phyloP scores from a whole-genome alignment of 2,888 invertebrate species.

The Didymodactylos carnosus region DNA sequence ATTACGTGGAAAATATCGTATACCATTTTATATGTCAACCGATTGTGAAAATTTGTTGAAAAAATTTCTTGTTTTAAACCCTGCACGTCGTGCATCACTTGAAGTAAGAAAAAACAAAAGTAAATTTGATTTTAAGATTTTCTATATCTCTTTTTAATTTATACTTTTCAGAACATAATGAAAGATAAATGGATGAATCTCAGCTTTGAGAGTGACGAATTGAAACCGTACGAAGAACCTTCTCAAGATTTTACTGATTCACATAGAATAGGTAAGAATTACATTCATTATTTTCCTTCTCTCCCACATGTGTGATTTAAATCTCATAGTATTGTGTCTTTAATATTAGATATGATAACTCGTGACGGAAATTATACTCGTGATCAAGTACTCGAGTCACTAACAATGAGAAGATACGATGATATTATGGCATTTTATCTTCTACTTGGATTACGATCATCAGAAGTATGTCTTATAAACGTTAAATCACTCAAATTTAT shows the following conservation, averaged over 20 bases:
- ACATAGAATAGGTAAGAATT: conserved; percentile 72
- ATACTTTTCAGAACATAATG: conserved; percentile 52
- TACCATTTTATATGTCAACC: conserved; percentile 99
- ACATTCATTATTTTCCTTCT: no score
- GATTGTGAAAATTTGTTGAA: conserved; percentile 98
- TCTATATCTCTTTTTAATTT: conserved; percentile 15
- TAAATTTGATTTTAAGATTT: neutral
- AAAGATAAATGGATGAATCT: conserved; percentile 99
- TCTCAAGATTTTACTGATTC: conserved; percentile 68
- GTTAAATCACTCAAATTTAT: no score
- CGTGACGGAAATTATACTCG: conserved; percentile 75
- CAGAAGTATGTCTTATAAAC: conserved; percentile 8
- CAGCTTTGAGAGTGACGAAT: conserved; percentile 75
- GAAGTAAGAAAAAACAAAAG: neutral
- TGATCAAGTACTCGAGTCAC: conserved; percentile 83
- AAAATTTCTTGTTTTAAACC: conserved; percentile 97
- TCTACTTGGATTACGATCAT: conserved; percentile 43
- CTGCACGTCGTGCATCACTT: conserved; percentile 60
- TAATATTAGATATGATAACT: conserved; percentile 60
- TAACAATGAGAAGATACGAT: conserved; percentile 88
- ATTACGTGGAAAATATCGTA: conserved; percentile 92
- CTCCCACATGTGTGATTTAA: no score
- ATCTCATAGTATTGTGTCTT: no score
- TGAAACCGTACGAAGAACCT: conserved; percentile 76
- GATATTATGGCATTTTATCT: conserved; percentile 96